Evolutionary conservation across 2,888 invertebrate genomes (phyloP), one percentile per base, ranked within the genome.

Genomic region (Argyresthia albistria): DNA sequence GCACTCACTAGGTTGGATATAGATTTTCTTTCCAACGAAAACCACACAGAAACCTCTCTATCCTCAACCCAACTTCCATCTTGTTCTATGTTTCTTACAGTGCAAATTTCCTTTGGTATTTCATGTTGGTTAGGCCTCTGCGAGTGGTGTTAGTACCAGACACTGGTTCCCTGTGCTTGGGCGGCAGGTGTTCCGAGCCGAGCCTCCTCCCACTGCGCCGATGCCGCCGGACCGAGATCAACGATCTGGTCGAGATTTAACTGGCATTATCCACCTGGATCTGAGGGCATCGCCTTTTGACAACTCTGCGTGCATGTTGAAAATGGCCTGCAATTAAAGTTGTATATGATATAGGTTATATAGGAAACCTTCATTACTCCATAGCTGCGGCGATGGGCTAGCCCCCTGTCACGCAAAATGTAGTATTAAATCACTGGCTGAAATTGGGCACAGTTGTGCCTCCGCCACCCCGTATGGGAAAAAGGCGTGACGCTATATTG

Each of bases 201-300:
- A 61, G 80, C 83, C 84, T 82, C 84, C 86, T 83, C 86, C 86
- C 80, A 81, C 78, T 70, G 74, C 74, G 70, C 76, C 73, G 78
- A 76, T 78, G 77, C 78, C 74, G 73, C 62, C 68, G 67, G 65
- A 63, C 63, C 69, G 73, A 76, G 86, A 86, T 80, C 86, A 84
- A 76, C 75, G 86, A 77, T 83, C 86, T 77, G 79, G 72, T 67
- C 62, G 80, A 81, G 84, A 84, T 84, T 84, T 82, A 74, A 77
- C 75, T 73, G 71, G 73, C 70, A 70, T 68, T 62, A 64, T 57
- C 60, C 66, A 68, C 69, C 67, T 69, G 67, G 66, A 57, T 59
- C 55, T 39, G 49, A 35, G 56, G 54, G 53, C 55, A 58, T 56
- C 56, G 50, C 37, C 12, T 46, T 51, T 50, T 45, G 50, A 49